Conservation (phyloP, 2,888 invertebrate genomes). For the Sinodicranocentrus sp. region DNA sequence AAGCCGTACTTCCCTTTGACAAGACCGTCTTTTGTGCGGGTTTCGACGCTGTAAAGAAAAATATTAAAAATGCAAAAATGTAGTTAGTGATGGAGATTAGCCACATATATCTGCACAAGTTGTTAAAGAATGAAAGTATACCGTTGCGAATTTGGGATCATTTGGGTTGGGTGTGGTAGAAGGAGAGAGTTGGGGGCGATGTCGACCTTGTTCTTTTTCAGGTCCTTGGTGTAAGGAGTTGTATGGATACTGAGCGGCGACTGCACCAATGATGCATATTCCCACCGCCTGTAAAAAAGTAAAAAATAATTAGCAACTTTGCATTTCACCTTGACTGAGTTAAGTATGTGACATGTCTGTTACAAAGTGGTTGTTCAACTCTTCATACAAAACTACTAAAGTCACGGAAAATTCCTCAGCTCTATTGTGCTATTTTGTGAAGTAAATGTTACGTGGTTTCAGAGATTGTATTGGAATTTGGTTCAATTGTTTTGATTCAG, state of each 20-base stretch:
- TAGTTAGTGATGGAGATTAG: not conserved
- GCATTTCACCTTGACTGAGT: too few relatives aligned
- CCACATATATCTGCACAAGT: not conserved
- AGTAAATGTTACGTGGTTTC: too few relatives aligned
- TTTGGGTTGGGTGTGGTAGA: conserved; percentile 30
- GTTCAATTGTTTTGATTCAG: too few relatives aligned
- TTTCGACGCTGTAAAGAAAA: conserved; percentile 81
- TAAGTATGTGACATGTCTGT: too few relatives aligned
- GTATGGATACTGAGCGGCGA: conserved; percentile 53
- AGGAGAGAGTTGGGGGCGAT: conserved; percentile 34
- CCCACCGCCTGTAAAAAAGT: conserved; percentile 39
- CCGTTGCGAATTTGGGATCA: conserved; percentile 80
- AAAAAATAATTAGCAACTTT: not conserved
- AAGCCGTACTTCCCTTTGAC: conserved; percentile 92
- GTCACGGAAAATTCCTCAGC: too few relatives aligned
- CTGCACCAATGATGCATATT: conserved; percentile 54
- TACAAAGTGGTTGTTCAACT: too few relatives aligned
- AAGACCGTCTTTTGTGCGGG: conserved; percentile 87
- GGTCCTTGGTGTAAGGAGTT: conserved; percentile 39
- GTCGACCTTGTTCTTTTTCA: conserved; percentile 35
- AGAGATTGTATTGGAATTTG: too few relatives aligned
- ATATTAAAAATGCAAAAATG: not conserved
- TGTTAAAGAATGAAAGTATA: not conserved
- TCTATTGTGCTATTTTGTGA: too few relatives aligned
- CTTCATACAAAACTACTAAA: too few relatives aligned